Conservation (phyloP, 2,888 invertebrate species). For the Drosophila subquinaria region DNA sequence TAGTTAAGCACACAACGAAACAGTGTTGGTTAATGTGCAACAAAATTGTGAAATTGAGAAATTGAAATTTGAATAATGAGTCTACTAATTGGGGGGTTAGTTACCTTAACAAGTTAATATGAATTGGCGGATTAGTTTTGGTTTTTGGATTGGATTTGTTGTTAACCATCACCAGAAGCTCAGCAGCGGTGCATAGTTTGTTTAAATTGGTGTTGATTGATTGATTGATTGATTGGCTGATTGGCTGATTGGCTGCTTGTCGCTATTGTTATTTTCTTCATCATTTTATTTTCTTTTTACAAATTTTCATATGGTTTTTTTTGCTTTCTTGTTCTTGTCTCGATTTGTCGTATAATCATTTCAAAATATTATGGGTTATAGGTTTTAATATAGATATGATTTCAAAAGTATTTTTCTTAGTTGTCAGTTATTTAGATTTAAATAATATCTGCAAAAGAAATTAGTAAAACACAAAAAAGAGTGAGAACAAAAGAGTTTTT, state of each 20-base stretch:
- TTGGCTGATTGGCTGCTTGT: constrained; percentile 27
- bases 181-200: constrained; percentile 48
- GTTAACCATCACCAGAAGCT: constrained; percentile 45
- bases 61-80: constrained; percentile 30
- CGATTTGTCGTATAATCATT: constrained; percentile 13
- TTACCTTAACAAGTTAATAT: constrained; percentile 78
- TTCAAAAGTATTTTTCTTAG: constrained; percentile 56
- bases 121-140: constrained; percentile 79
- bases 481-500: constrained; percentile 32
- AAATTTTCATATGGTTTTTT: constrained; percentile 13
- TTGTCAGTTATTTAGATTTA: constrained; percentile 68
- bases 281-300: constrained; percentile 18
- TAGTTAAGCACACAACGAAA: constrained; percentile 13
- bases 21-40: constrained; percentile 41
- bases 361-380: constrained; percentile 31
- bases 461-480: constrained; percentile 67
- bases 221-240: constrained; percentile 30
- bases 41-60: constrained; percentile 11
- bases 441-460: constrained; percentile 82
- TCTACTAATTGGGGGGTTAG: constrained; percentile 69
- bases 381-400: constrained; percentile 42
- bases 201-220: constrained; percentile 31
- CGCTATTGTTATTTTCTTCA: constrained; percentile 15
- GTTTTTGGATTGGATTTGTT: constrained; percentile 31
- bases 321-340: constrained; percentile 12